A percentile compares a stretch with the other conserved stretches of the same genome.
Evolutionary conservation across 2,888 invertebrate genomes (phyloP).

Genomic region (Callyntrura sp.): DNA sequence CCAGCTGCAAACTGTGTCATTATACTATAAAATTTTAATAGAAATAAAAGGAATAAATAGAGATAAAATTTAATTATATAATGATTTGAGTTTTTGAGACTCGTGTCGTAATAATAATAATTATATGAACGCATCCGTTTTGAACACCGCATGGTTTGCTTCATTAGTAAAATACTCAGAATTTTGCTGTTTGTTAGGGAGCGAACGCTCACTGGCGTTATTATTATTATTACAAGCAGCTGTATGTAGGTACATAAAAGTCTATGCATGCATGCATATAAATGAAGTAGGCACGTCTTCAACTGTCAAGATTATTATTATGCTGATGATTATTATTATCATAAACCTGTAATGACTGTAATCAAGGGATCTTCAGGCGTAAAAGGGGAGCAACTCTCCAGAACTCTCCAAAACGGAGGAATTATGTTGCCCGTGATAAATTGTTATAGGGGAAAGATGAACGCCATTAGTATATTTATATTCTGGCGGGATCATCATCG

Average conservation of each 20-base stretch:
- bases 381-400: slow-evolving; percentile 11
- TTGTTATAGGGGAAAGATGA: not conserved
- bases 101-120: slow-evolving; percentile 30
- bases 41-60: slow-evolving; percentile 2
- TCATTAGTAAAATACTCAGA: slow-evolving; percentile 35
- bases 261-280: not conserved
- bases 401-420: not conserved
- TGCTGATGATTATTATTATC: slow-evolving; percentile 36
- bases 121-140: slow-evolving; percentile 17
- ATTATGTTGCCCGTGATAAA: not conserved
- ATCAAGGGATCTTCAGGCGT: slow-evolving; percentile 31
- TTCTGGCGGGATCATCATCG: slow-evolving; percentile 10
- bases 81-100: slow-evolving; percentile 11
- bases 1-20: slow-evolving; percentile 10
- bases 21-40: slow-evolving; percentile 7
- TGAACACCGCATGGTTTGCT: slow-evolving; percentile 42
- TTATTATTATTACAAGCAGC: too few relatives aligned
- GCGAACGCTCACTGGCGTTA: not conserved
- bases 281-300: slow-evolving; percentile 26
- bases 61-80: slow-evolving; percentile 41
- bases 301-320: slow-evolving; percentile 54
- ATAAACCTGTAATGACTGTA: too few relatives aligned
- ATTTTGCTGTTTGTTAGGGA: not conserved
- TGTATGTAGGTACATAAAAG: too few relatives aligned
- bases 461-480: too few relatives aligned